phyloP scores from a whole-genome alignment of 2,888 invertebrate species.

The Drosophila melanosoma region DNA sequence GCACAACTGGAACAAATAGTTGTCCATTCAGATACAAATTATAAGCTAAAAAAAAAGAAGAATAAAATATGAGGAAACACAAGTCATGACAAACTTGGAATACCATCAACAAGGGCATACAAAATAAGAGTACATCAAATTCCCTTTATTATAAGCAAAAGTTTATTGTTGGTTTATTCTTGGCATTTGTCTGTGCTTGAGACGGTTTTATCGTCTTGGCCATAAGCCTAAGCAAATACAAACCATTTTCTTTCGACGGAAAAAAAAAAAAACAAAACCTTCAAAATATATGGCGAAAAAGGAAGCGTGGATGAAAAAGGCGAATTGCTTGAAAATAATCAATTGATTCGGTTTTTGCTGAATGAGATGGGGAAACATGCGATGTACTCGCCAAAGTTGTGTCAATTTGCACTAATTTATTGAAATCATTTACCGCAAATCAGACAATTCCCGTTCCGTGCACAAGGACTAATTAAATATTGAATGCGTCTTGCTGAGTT shows the following conservation, averaged over 20 bases:
- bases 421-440: conserved; percentile 70
- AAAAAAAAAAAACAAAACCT: conserved; percentile 27
- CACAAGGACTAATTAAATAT: conserved; percentile 71
- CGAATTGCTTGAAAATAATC: conserved; percentile 43
- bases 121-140: conserved; percentile 43
- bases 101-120: not conserved
- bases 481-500: conserved; percentile 61
- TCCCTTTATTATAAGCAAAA: conserved; percentile 16
- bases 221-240: conserved; percentile 77
- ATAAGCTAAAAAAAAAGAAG: not conserved
- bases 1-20: not conserved
- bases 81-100: not conserved
- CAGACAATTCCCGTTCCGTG: conserved; percentile 45
- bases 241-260: conserved; percentile 64
- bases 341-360: conserved; percentile 53
- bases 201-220: conserved; percentile 70
- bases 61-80: not conserved
- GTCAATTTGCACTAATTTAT: conserved; percentile 64
- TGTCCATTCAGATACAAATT: rapidly evolving
- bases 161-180: conserved; percentile 32
- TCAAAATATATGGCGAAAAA: conserved; percentile 22
- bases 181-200: conserved; percentile 56
- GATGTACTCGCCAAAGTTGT: not conserved
- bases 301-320: conserved; percentile 24
- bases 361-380: not conserved